These are phyloP conservation scores for Ophion ventricosus DNA, from an alignment of 2,888 invertebrate genomes.

Conservation along the genomic window DNA sequence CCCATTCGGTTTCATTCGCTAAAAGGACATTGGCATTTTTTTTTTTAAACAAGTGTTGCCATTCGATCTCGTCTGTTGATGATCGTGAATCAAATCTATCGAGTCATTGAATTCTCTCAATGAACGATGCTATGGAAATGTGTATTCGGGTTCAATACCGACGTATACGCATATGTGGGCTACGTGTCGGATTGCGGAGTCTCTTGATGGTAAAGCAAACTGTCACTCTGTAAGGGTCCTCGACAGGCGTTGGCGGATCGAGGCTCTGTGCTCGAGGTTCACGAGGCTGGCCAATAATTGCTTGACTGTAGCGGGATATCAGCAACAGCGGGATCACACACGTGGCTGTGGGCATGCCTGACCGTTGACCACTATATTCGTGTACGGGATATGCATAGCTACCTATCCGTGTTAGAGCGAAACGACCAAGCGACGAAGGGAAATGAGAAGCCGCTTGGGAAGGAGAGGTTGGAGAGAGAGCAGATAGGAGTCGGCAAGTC, in stretches of 20 bases:
- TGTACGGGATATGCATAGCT: conserved; percentile 11
- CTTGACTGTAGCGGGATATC: conserved; percentile 58
- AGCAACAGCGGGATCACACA: conserved; percentile 65
- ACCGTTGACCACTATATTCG: conserved; percentile 53
- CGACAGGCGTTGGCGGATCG: conserved; percentile 67
- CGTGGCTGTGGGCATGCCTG: conserved; percentile 60
- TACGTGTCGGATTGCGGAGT: conserved; percentile 17
- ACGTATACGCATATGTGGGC: conserved; percentile 16
- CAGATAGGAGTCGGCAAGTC: conserved; percentile 74
- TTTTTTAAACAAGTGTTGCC: conserved; percentile 14
- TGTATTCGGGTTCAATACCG: conserved; percentile 13
- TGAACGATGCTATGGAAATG: conserved; percentile 10
- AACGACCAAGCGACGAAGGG: conserved; percentile 42
- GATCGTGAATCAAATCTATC: conserved; percentile 45
- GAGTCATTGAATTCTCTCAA: conserved; percentile 42
- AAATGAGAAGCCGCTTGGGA: conserved; percentile 51
- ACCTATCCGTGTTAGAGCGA: conserved; percentile 17
- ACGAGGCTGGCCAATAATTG: conserved; percentile 65
- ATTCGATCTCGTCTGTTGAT: conserved; percentile 1
- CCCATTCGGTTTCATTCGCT: neutral
- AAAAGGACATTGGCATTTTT: neutral
- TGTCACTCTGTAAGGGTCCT: conserved; percentile 65
- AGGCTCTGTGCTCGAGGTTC: conserved; percentile 63
- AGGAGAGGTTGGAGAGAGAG: conserved; percentile 57
- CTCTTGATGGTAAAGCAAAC: conserved; percentile 64